Percentiles rank a stretch among this genome's conserved stretches.
These are phyloP conservation scores for Geodia barretti DNA, from an alignment of 37 sponge, comb jelly and placozoan species.

Conservation along the genomic window DNA sequence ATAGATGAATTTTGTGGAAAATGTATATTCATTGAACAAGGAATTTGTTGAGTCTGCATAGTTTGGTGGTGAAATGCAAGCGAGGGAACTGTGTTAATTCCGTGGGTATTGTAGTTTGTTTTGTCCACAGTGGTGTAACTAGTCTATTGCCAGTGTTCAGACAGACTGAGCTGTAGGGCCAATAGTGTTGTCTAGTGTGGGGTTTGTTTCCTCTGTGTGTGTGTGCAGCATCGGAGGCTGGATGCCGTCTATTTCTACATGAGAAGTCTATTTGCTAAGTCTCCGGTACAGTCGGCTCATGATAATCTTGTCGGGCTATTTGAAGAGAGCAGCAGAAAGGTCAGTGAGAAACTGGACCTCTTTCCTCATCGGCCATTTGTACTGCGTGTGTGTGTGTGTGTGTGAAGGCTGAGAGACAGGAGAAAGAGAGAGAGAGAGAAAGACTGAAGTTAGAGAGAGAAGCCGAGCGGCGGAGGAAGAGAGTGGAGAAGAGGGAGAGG, in stretches of 20 bases:
- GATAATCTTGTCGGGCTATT: constrained; percentile 79
- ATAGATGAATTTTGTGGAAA: too few relatives aligned
- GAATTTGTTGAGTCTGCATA: too few relatives aligned
- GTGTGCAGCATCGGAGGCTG: constrained; percentile 71
- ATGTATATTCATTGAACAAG: too few relatives aligned
- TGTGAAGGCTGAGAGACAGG: constrained; percentile 28
- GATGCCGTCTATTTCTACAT: constrained; percentile 89
- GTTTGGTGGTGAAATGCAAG: too few relatives aligned
- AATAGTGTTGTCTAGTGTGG: too few relatives aligned
- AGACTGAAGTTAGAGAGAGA: constrained; percentile 1
- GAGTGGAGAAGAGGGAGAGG: constrained; percentile 14
- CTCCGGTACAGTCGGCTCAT: constrained; percentile 72
- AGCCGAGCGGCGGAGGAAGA: constrained; percentile 6
- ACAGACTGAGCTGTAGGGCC: too few relatives aligned
- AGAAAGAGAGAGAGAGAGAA: constrained; percentile 7
- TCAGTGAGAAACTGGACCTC: neutral
- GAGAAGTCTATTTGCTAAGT: constrained; percentile 67
- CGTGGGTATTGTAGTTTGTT: too few relatives aligned
- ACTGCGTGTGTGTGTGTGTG: too few relatives aligned
- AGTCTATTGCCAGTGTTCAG: too few relatives aligned
- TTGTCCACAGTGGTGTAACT: too few relatives aligned
- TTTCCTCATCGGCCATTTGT: neutral
- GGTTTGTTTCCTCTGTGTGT: too few relatives aligned
- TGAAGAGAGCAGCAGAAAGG: constrained; percentile 75
- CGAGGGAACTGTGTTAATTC: too few relatives aligned